Conservation (phyloP, 1,140 invertebrate species). For the Orchesella cincta region DNA sequence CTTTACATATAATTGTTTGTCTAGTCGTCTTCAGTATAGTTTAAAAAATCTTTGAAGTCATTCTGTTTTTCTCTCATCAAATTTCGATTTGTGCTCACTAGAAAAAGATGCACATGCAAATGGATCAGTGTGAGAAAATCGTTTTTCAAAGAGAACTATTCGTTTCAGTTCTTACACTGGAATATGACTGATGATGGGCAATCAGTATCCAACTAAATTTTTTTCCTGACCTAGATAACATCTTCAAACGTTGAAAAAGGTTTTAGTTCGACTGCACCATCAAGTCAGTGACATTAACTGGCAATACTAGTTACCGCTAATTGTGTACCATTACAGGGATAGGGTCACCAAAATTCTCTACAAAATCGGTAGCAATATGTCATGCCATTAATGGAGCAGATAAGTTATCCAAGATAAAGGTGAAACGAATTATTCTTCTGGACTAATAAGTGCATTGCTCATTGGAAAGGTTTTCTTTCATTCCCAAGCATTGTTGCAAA, state of each 20-base stretch:
- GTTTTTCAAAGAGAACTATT: background rate
- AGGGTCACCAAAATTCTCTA: background rate
- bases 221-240: background rate
- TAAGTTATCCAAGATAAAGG: conserved; percentile 7
- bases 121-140: background rate
- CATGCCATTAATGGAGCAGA: conserved; percentile 19
- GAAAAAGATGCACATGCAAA: too few species aligned
- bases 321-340: background rate
- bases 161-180: background rate
- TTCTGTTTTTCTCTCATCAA: too few species aligned
- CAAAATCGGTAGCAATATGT: conserved; percentile 7
- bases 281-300: too few species aligned
- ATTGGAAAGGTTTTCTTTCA: background rate
- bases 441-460: background rate
- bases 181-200: conserved; percentile 17
- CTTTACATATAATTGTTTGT: too few species aligned
- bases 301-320: background rate
- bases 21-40: too few species aligned
- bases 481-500: background rate
- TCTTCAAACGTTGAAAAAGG: background rate
- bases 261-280: too few species aligned
- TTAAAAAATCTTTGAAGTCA: too few species aligned
- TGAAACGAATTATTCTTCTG: conserved; percentile 15
- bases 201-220: background rate
- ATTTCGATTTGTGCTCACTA: too few species aligned